phyloP scores from a whole-genome alignment of 2,888 invertebrate genomes.

The Incurvaria masculella region DNA sequence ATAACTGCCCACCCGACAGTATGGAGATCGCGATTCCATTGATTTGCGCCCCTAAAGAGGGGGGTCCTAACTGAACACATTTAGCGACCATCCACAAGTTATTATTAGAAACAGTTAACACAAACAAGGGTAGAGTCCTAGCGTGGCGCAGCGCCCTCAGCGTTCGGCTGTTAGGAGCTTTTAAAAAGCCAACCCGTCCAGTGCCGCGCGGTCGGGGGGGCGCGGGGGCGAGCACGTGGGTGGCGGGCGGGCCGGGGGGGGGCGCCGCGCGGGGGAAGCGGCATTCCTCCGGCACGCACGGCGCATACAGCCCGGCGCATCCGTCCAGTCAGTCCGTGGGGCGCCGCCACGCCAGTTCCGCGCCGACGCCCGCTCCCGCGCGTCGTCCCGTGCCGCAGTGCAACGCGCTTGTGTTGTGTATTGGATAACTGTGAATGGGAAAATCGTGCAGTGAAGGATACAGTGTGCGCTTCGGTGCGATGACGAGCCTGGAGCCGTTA shows the following conservation, averaged over 20 bases:
- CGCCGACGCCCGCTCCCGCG: constrained; percentile 48
- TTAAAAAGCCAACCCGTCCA: constrained; percentile 53
- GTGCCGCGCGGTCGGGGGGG: constrained; percentile 39
- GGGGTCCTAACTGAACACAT: not conserved
- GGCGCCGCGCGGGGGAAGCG: constrained; percentile 49
- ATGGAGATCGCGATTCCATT: not conserved
- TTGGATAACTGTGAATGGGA: constrained; percentile 40
- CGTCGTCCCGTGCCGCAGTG: constrained; percentile 34
- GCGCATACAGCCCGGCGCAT: not conserved
- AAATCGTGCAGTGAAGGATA: constrained; percentile 24
- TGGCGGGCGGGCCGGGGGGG: constrained; percentile 44
- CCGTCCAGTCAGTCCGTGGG: not conserved
- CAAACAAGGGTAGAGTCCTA: constrained; percentile 44
- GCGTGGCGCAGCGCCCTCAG: constrained; percentile 31
- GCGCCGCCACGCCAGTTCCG: constrained; percentile 34
- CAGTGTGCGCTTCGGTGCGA: constrained; percentile 36
- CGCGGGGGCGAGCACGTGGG: constrained; percentile 50
- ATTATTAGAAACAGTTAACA: constrained; percentile 52
- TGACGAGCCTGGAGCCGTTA: constrained; percentile 49
- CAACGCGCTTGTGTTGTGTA: constrained; percentile 47
- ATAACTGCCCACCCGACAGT: not conserved
- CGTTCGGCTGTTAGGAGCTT: too few species aligned
- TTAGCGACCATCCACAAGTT: constrained; percentile 32
- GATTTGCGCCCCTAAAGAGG: not conserved
- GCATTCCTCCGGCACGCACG: constrained; percentile 53